Conservation (phyloP, 2,797 vertebrate genomes). For the Amphiprion clarkii region DNA sequence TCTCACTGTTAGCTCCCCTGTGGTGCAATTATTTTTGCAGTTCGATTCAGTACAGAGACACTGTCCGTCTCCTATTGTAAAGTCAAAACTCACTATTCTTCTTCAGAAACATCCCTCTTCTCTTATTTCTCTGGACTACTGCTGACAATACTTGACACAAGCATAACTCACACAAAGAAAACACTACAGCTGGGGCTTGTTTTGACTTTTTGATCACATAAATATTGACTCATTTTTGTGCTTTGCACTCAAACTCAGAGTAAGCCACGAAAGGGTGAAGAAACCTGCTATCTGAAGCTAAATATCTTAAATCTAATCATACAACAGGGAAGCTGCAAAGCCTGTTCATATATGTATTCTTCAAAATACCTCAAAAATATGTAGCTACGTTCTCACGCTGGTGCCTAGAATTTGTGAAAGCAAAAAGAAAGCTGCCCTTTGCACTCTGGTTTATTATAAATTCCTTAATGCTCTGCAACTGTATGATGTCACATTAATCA, state of each 20-base stretch:
- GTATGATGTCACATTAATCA: no score
- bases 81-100: conserved; percentile 23
- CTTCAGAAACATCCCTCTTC: background rate
- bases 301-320: background rate
- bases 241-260: background rate
- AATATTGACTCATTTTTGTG: background rate
- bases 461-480: no score
- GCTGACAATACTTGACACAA: background rate
- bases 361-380: background rate
- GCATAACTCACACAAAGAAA: conserved; percentile 4
- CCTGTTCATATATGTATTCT: background rate
- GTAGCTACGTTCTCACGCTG: background rate
- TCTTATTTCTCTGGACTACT: background rate
- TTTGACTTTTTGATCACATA: conserved; percentile 3
- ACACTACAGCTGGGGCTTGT: background rate
- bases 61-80: conserved; percentile 7
- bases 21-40: conserved; percentile 35
- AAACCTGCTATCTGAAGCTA: background rate
- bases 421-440: background rate
- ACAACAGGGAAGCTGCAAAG: background rate
- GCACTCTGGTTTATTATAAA: background rate
- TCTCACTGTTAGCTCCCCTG: conserved; percentile 20
- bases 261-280: background rate
- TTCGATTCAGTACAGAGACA: conserved; percentile 26
- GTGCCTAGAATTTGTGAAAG: background rate